These are phyloP conservation scores for Elymnias hypermnestra DNA, from an alignment of 1,140 invertebrate species.

Conservation along the genomic window DNA sequence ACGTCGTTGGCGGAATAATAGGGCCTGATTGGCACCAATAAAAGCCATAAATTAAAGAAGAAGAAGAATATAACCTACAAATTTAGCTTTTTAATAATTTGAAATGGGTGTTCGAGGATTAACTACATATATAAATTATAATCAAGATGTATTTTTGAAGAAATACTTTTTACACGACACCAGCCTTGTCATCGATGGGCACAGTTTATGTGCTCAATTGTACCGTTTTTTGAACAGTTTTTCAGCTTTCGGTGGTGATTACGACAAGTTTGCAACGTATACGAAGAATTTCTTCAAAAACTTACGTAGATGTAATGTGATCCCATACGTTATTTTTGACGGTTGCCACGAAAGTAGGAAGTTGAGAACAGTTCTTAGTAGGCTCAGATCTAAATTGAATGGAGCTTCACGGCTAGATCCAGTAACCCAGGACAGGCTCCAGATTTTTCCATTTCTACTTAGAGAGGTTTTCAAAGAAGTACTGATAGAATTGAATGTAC, in stretches of 20 bases:
- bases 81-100: not conserved
- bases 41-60: too few relatives aligned
- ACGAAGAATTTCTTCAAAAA: slow-evolving; percentile 84
- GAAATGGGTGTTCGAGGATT: slow-evolving; percentile 89
- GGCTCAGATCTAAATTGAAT: slow-evolving; percentile 80
- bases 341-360: slow-evolving; percentile 88
- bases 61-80: too few relatives aligned
- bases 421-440: slow-evolving; percentile 64
- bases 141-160: slow-evolving; percentile 80
- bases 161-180: slow-evolving; percentile 81
- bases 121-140: slow-evolving; percentile 85
- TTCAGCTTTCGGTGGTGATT: slow-evolving; percentile 90
- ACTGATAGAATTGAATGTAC: slow-evolving; percentile 79
- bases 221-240: slow-evolving; percentile 80
- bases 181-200: slow-evolving; percentile 88
- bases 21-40: too few relatives aligned
- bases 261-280: slow-evolving; percentile 82
- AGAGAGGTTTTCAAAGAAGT: slow-evolving; percentile 84
- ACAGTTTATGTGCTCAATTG: slow-evolving; percentile 84
- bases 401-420: slow-evolving; percentile 67
- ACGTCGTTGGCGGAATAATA: too few relatives aligned
- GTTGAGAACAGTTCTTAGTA: slow-evolving; percentile 80
- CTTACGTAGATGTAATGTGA: slow-evolving; percentile 84
- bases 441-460: slow-evolving; percentile 83
- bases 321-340: slow-evolving; percentile 88